Conservation (phyloP, 2,113 vertebrate genomes). For the human region GRCh38 chr6:1825001-1825500, state of each 20-base stretch:
- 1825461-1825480: background rate
- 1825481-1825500: background rate
- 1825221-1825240: background rate
- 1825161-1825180: background rate
- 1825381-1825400: background rate
- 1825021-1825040: background rate
- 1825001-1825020: background rate
- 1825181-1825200: background rate
- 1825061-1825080: background rate
- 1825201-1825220: background rate
- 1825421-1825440: background rate
- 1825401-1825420: background rate
- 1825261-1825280: background rate
- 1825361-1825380: background rate
- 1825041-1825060: background rate
- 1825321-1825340: background rate
- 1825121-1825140: background rate
- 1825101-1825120: background rate
- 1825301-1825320: background rate
- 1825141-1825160: background rate
- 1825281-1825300: constrained; percentile 6
- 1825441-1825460: background rate
- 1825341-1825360: background rate
- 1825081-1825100: background rate
- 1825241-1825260: background rate